A percentile compares a stretch with the other conserved stretches of the same genome.
phyloP scores from a whole-genome alignment of 2,797 vertebrate genomes.

The Sylvilagus floridanus region DNA sequence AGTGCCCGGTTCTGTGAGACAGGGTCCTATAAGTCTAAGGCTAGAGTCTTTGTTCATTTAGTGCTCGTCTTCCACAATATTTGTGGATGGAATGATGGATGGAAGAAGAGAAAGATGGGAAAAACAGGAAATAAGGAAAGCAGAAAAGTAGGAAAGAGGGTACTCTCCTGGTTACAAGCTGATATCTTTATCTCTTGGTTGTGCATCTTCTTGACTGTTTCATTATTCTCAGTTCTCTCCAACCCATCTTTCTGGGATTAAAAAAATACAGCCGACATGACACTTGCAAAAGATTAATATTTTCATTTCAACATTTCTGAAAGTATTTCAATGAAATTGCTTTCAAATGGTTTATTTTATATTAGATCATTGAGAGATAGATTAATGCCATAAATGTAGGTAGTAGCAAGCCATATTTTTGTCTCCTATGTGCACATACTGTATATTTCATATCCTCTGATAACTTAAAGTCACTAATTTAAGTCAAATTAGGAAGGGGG shows the following conservation, averaged over 20 bases:
- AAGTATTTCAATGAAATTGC: constrained; percentile 83
- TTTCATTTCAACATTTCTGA: constrained; percentile 84
- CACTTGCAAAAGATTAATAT: constrained; percentile 82
- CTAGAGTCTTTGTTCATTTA: background rate
- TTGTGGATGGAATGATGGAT: background rate
- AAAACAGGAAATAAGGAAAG: too few relatives aligned
- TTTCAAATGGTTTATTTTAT: constrained; percentile 83
- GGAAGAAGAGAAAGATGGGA: too few relatives aligned
- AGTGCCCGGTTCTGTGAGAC: background rate
- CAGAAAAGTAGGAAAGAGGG: background rate
- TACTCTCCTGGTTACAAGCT: background rate
- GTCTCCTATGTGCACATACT: constrained; percentile 69
- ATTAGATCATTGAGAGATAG: constrained; percentile 81
- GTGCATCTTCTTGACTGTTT: constrained; percentile 50
- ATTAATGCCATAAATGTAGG: constrained; percentile 81
- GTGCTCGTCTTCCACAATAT: background rate
- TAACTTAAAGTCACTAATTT: constrained; percentile 77
- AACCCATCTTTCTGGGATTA: constrained; percentile 61
- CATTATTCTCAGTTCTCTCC: constrained; percentile 61
- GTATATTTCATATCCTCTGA: constrained; percentile 79
- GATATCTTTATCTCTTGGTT: constrained; percentile 32
- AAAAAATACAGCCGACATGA: constrained; percentile 59
- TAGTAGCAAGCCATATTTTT: constrained; percentile 80
- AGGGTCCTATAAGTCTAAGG: background rate
- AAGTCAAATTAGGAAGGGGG: constrained; percentile 80